Base-by-base conservation (phyloP, 2,888 invertebrate species). In the Pinctada fucata region DNA sequence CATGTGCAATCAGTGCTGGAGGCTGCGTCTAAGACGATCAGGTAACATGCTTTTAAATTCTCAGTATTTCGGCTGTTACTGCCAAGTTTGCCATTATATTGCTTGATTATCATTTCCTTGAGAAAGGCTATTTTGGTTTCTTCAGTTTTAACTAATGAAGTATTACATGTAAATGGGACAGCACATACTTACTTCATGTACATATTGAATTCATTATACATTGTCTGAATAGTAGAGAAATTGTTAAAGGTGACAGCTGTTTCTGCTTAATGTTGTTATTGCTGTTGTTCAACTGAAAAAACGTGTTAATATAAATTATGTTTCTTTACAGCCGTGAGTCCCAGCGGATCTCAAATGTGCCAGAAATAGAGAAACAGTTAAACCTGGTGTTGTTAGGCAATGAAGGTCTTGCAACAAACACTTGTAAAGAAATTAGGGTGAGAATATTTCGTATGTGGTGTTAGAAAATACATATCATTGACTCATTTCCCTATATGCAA, bases 341-440 rank as follows among this genome's bases (percentile, higher is more conserved):
- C 64, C 71, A 79, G n/a, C 64, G 66, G 6, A 52, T 68, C 31
- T 66, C 75, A 63, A 50, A 51, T 10, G 45, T 75, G 45, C 64
- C 78, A 65, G 79, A 79, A 48, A 67, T 47, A 63, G 69, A 68
- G 69, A 52, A 95, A 92, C 95, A 95, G 89, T 94, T 98, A 87
- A 97, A 97, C 94, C 94, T 98, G 89, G 95, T 97, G 79, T 95
- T 98, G 90, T 94, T 98, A 75, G 98, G 98, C 88, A 95, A 95
- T 86, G 96, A 96, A 91, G 96, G 96, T 81, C 94, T 97, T 86
- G 96, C 97, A 31, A 96, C 96, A 82, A 96, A 97, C 93, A 95
- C 98, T 88, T 96, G 96, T 85, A 95, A 95, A 90, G 96, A 97
- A 88, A 95, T 98, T 83, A 94, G 96, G 90, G 95, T 94, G 91